Percentiles rank a stretch among this genome's conserved stretches.
phyloP scores from a whole-genome alignment of 2,797 vertebrate species.

The Ptychadena robeensis region DNA sequence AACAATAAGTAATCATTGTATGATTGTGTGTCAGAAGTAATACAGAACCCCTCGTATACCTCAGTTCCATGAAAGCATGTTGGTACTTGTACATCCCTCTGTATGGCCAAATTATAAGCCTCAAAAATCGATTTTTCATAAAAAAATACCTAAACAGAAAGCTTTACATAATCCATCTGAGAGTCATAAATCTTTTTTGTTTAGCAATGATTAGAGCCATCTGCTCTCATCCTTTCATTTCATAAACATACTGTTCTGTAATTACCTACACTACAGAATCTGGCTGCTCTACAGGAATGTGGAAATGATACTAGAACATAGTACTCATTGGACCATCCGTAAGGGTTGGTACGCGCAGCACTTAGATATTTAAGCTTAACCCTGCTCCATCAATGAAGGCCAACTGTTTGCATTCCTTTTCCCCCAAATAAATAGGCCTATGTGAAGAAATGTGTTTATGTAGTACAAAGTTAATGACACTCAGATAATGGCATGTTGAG shows the following conservation, averaged over 20 bases:
- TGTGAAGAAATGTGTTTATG: no score
- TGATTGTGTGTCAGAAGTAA: neutral
- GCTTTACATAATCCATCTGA: neutral
- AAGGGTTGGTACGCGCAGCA: no score
- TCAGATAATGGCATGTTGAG: no score
- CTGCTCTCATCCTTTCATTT: neutral
- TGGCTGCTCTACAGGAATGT: neutral
- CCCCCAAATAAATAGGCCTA: no score
- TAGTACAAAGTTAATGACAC: no score
- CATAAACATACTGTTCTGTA: neutral
- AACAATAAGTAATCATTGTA: neutral
- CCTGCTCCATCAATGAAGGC: no score
- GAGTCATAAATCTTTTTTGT: conserved; percentile 9
- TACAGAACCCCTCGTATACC: neutral
- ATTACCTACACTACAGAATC: neutral
- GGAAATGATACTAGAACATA: no score
- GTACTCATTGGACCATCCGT: no score
- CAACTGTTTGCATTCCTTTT: no score
- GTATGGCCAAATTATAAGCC: neutral
- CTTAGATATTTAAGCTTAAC: no score
- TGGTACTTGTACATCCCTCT: neutral
- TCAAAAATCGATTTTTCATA: neutral
- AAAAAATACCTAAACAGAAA: neutral
- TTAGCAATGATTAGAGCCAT: neutral
- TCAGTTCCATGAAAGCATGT: neutral